phyloP scores from a whole-genome alignment of 1,140 invertebrate species.

The Leptinotarsa defecta region DNA sequence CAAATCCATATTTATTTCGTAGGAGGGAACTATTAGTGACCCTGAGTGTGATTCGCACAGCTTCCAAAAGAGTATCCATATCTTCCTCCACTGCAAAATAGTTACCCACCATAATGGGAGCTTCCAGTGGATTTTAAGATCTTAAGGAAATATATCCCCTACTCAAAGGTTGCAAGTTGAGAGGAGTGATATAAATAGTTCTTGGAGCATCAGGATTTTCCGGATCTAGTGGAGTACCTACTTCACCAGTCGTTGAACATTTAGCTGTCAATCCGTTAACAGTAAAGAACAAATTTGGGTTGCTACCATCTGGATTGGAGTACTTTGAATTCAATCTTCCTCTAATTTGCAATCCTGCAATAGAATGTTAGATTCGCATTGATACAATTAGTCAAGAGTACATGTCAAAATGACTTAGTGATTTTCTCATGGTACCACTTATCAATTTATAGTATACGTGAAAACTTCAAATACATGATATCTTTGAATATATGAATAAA shows the following conservation, averaged over 20 bases:
- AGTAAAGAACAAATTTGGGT: slow-evolving; percentile 70
- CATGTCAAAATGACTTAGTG: too few species aligned
- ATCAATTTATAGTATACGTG: too few species aligned
- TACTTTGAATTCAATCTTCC: slow-evolving; percentile 65
- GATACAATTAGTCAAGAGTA: too few species aligned
- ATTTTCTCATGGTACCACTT: too few species aligned
- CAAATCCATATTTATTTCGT: slow-evolving; percentile 73
- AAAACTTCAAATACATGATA: too few species aligned
- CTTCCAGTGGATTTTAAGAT: slow-evolving; percentile 73
- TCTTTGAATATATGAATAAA: too few species aligned
- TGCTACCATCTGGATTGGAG: slow-evolving; percentile 55
- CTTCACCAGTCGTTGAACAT: slow-evolving; percentile 62
- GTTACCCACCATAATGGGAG: slow-evolving; percentile 81
- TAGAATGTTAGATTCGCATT: too few species aligned
- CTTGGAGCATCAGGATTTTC: slow-evolving; percentile 55
- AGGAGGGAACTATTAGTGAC: slow-evolving; percentile 71
- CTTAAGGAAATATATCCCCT: slow-evolving; percentile 59
- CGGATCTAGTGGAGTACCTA: slow-evolving; percentile 54
- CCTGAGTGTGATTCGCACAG: slow-evolving; percentile 63
- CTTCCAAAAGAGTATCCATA: slow-evolving; percentile 72
- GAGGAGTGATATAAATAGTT: slow-evolving; percentile 66
- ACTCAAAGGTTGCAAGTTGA: slow-evolving; percentile 78
- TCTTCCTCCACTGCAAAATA: slow-evolving; percentile 80
- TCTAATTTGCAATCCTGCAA: too few species aligned
- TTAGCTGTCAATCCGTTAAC: slow-evolving; percentile 68